Base-by-base conservation (phyloP, 2,797 vertebrate species). In the Tiaroga cobitis region DNA sequence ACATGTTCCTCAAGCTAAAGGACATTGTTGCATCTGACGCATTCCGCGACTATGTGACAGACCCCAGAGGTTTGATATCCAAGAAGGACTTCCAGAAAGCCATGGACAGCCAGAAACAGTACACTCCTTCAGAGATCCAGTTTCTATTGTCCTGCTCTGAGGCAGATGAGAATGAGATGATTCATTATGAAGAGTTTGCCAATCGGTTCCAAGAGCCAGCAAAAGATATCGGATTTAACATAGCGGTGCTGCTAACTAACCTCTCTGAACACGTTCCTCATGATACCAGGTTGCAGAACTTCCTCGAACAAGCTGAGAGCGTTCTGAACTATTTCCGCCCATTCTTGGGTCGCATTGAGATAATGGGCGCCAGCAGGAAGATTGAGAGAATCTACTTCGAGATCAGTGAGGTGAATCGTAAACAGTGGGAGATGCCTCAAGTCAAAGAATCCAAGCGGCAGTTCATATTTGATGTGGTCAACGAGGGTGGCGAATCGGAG, bases 1-100 rank as follows among this genome's bases (percentile, higher is more conserved):
- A 99, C 94, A 99, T 98, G 97, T 99, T 99, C 93, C 96, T 99
- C 13, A 99, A 99, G 91, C 95, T 99, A 84, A 97, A 98, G 86
- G 98, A 99, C 94, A 99, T 99, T 1, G 97, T 98, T 41, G 95
- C 96, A 0, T 98, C 98, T 0, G 98, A 99, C 11, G 97, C 98
- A 65, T 99, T 99, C 93, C 95, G 95, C n/a, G 96, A 98, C 91
- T 99, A 97, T 0, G 94, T 99, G 87, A 95, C 96, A 0, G 98
- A 99, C 83, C 97, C 97, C 1, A 95, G 97, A 0, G 98, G 98
- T 0, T 94, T 99, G 73, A 99, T 99, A 92, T 99, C 98, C 89
- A 98, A 97, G 92, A 99, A 99, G 92, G 98, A 99, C 80, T 99
- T 99, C 94, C 98, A 99, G 92, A 98, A 98, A 91, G 96, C 97